These are phyloP conservation scores for Bettongia penicillata DNA, from an alignment of 2,113 vertebrate genomes.

Conservation along the genomic window DNA sequence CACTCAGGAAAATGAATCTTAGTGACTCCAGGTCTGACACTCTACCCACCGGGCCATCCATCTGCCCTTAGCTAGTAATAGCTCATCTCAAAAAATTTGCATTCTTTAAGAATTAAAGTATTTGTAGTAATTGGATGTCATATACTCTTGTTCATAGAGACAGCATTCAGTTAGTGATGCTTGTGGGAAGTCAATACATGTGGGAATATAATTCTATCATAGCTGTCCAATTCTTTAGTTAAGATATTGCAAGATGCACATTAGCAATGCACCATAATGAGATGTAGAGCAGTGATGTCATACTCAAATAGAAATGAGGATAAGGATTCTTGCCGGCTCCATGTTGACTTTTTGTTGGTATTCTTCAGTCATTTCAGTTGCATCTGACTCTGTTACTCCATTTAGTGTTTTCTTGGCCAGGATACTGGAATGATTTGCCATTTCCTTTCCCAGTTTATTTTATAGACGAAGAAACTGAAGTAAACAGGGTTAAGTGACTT, in stretches of 20 bases:
- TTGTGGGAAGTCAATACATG: neutral
- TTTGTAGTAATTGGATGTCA: neutral
- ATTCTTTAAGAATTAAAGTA: neutral
- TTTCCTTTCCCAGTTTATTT: neutral
- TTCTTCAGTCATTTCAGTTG: neutral
- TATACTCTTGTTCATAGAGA: neutral
- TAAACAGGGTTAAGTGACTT: neutral
- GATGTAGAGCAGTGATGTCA: neutral
- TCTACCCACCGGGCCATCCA: neutral
- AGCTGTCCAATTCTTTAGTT: neutral
- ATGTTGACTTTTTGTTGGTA: neutral
- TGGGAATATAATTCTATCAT: neutral
- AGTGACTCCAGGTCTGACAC: too few relatives aligned
- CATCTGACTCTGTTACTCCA: neutral
- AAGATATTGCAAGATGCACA: neutral
- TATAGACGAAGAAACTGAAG: neutral
- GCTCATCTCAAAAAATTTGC: neutral
- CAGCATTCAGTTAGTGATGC: neutral
- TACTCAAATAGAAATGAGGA: neutral
- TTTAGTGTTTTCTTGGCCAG: neutral
- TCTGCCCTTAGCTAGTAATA: neutral
- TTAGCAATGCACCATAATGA: neutral
- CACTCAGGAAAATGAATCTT: neutral
- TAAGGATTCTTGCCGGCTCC: neutral
- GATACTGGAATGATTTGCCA: neutral